phyloP scores from a whole-genome alignment of 2,113 vertebrate species.

The Edolisoma coerulescens region DNA sequence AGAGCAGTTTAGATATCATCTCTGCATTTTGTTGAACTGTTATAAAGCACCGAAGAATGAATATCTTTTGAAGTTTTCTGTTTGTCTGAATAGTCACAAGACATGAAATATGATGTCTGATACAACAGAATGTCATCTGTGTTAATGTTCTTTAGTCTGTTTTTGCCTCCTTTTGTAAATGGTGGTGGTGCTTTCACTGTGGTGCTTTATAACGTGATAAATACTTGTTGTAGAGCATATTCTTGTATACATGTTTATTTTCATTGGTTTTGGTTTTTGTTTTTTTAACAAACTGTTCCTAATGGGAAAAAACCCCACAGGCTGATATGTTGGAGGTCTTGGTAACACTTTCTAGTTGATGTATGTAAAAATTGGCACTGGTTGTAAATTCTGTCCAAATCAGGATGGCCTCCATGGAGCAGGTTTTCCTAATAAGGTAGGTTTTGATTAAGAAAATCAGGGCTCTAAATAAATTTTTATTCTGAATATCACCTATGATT shows the following conservation, averaged over 20 bases:
- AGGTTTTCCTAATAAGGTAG: slow-evolving; percentile 44
- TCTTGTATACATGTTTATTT: not conserved
- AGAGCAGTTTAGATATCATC: not conserved
- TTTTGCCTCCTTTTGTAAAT: not conserved
- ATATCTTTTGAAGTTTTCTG: not conserved
- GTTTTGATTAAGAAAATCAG: slow-evolving; percentile 11
- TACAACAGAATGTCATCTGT: not conserved
- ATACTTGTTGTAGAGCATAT: not conserved
- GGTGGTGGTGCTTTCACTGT: not conserved
- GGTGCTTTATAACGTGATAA: slow-evolving; percentile 52
- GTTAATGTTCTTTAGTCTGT: not conserved
- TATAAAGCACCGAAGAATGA: slow-evolving; percentile 41
- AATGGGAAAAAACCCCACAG: not conserved
- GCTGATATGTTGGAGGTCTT: not conserved
- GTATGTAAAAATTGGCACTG: not conserved
- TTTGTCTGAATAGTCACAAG: not conserved
- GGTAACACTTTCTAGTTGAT: not conserved
- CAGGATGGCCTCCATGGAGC: not conserved
- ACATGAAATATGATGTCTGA: not conserved
- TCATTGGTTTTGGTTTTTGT: not conserved
- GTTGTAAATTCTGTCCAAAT: slow-evolving; percentile 10
- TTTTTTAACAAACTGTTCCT: not conserved
- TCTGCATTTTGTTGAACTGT: not conserved
- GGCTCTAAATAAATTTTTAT: not conserved
- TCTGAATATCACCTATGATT: not conserved